phyloP scores from a whole-genome alignment of 2,113 vertebrate genomes.

The Amblyornis subalaris region DNA sequence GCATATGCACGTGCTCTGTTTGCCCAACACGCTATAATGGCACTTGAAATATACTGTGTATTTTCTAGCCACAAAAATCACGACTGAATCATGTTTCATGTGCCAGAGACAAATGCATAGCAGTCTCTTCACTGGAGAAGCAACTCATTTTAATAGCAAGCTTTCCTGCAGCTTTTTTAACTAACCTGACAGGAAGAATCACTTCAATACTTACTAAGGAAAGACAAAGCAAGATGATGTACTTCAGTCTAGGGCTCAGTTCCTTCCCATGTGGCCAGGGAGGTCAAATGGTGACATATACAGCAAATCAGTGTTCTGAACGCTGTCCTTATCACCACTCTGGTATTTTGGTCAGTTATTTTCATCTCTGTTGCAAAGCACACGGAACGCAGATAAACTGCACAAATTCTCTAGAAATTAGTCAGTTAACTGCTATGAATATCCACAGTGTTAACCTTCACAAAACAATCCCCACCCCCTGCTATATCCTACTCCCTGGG shows the following conservation, averaged over 20 bases:
- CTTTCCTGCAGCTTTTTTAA: neutral
- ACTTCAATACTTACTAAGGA: neutral
- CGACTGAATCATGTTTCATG: neutral
- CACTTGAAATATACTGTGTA: neutral
- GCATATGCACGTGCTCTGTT: neutral
- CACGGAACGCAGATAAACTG: neutral
- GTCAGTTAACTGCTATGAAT: neutral
- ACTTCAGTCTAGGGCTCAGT: neutral
- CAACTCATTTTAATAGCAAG: neutral
- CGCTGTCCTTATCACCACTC: neutral
- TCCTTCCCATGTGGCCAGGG: neutral
- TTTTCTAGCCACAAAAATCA: neutral
- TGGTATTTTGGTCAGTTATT: neutral
- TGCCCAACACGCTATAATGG: neutral
- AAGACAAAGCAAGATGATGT: neutral
- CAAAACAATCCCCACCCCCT: neutral
- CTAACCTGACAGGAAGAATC: neutral
- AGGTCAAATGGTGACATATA: neutral
- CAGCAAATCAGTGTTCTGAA: neutral
- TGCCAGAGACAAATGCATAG: neutral
- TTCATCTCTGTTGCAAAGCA: neutral
- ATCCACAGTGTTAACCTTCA: neutral
- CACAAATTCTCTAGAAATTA: neutral
- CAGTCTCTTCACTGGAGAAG: neutral
- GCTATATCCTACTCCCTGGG: neutral